Conservation (phyloP, 2,888 invertebrate genomes). For the Apodemia mormo region DNA sequence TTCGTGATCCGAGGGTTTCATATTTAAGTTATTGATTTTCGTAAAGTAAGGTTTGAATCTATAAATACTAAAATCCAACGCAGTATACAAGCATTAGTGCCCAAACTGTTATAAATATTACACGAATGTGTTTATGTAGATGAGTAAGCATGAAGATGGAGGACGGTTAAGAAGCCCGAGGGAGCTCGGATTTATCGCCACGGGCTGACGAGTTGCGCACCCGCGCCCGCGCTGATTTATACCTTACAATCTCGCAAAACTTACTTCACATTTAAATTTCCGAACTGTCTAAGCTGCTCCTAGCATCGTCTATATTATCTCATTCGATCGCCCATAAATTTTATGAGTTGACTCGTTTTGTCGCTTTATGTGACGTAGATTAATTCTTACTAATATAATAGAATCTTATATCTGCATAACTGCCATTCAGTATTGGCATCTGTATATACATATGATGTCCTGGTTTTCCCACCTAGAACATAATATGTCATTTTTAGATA, state of each 20-base stretch:
- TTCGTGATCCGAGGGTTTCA: no score
- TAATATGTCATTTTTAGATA: no score
- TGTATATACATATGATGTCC: no score
- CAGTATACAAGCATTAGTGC: neutral
- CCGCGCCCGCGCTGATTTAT: constrained; percentile 73
- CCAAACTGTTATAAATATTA: constrained; percentile 24
- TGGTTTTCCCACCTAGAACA: no score
- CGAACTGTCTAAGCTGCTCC: constrained; percentile 82
- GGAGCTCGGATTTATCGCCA: constrained; percentile 78
- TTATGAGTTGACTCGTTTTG: constrained; percentile 79
- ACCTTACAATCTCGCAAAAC: constrained; percentile 81
- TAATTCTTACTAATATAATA: constrained; percentile 46
- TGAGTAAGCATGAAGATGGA: constrained; percentile 60
- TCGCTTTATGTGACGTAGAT: constrained; percentile 72
- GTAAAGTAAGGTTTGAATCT: no score
- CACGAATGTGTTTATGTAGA: constrained; percentile 41
- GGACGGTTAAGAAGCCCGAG: constrained; percentile 72
- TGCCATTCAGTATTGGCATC: no score
- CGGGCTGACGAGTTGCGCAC: constrained; percentile 58
- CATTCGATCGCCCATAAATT: constrained; percentile 82
- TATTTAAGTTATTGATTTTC: no score
- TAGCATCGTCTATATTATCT: constrained; percentile 81
- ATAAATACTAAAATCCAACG: neutral
- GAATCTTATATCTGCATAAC: no score
- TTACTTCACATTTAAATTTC: constrained; percentile 82